Evolutionary conservation across 2,888 invertebrate species (phyloP), one percentile per base, ranked within the genome.

Genomic region (Clanis bilineata): DNA sequence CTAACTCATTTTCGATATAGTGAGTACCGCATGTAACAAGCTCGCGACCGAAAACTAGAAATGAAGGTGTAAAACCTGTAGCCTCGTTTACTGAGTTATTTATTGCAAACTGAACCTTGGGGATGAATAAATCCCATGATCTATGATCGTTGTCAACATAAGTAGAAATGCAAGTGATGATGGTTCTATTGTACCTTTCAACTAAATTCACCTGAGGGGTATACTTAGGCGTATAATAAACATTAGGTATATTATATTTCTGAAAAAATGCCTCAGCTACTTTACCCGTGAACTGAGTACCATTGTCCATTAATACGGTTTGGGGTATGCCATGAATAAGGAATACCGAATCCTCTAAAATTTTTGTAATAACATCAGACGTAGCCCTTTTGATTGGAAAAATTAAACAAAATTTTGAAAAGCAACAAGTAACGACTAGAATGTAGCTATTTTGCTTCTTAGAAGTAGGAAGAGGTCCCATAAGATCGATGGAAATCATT

Each of bases 301-400:
- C 72, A 45, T 76, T 74, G 12, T 73, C 73, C 22, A 70, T 2
- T 0, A 73, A 41, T 0, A 76, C 57, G 0, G 70, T 72, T 12
- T 65, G 63, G 0, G 73, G 70, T 5, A 76, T 56, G 1, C 74
- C 77, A 39, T 75, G 75, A 0, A 73, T 58, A 0, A 76, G 25
- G 32, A 77, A 72, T 4, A 77, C 65, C 0, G 44, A 9, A 3
- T 75, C 62, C 47, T 74, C 72, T 3, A 1, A 66, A 41, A n/a
- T 25, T 55, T 55, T 60, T 21, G 23, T 12, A 0, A 69, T 15
- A 3, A 44, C 7, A 1, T 58, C 60, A 0, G 66, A 36, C 12
- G 65, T 69, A 18, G 72, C 72, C 10, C 62, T 18, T 9, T 57
- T 32, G 0, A 71, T 28, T 0, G 71, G 69, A 54, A 71, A 70